Conservation (phyloP, 2,888 invertebrate species). For the Leptarthrus brevirostris region DNA sequence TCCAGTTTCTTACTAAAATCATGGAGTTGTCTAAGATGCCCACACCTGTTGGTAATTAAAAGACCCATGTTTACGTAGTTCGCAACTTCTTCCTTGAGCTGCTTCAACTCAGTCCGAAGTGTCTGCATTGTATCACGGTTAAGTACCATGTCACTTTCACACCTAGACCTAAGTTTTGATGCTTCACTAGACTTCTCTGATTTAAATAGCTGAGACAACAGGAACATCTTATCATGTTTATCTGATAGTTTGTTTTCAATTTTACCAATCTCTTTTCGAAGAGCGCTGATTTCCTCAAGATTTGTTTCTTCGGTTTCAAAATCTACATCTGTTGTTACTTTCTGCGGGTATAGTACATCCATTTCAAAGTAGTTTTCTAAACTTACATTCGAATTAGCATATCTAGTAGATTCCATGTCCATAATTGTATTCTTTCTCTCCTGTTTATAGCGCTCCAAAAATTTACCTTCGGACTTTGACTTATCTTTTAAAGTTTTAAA, state of each 20-base stretch:
- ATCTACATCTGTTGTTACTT: slow-evolving; percentile 1
- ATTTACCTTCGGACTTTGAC: not conserved
- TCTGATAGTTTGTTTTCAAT: not conserved
- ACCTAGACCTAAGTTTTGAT: not conserved
- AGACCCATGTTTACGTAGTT: slow-evolving; percentile 7
- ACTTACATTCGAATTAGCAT: too few species aligned
- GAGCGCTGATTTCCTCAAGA: not conserved
- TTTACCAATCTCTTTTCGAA: not conserved
- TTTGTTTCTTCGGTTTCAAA: not conserved
- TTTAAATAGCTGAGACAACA: not conserved
- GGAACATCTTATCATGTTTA: not conserved
- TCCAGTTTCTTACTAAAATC: not conserved
- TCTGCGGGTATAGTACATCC: too few species aligned
- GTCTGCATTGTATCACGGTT: not conserved
- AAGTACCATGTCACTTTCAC: not conserved
- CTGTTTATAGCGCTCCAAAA: not conserved
- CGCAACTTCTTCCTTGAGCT: not conserved
- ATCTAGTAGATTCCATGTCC: not conserved
- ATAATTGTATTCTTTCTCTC: not conserved
- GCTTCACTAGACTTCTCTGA: not conserved
- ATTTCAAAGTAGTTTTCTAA: too few species aligned
- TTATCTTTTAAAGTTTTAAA: not conserved
- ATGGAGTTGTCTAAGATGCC: not conserved
- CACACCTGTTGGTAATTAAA: not conserved
- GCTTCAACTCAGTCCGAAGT: not conserved